A percentile compares a stretch with the other conserved stretches of the same genome.
Conservation (phyloP, 37 sponge, comb jelly and placozoan genomes). For the Dysidea cf. avara region DNA sequence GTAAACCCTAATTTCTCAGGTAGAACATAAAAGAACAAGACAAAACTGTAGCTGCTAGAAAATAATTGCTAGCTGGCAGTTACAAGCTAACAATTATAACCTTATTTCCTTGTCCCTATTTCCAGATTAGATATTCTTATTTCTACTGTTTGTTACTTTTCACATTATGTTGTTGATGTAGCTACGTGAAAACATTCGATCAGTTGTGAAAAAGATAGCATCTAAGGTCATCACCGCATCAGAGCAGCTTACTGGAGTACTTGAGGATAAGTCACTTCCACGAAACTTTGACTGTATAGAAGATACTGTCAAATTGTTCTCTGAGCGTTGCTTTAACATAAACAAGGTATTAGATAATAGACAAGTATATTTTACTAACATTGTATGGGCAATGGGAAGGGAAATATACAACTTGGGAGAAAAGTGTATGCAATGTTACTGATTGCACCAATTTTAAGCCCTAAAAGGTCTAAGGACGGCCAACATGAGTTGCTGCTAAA, state of each 20-base stretch:
- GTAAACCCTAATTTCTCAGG: too few relatives aligned
- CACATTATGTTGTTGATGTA: not conserved
- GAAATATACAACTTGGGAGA: too few relatives aligned
- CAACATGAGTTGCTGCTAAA: too few relatives aligned
- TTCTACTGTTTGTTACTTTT: not conserved
- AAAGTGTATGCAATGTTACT: too few relatives aligned
- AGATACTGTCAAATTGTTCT: constrained; percentile 7
- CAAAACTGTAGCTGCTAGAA: too few relatives aligned
- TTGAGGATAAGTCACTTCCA: constrained; percentile 5
- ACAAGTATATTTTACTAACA: not conserved
- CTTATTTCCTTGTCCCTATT: not conserved
- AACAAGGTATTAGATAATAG: constrained; percentile 1
- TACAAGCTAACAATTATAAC: too few relatives aligned
- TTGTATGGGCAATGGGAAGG: too few relatives aligned
- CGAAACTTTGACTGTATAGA: constrained; percentile 22
- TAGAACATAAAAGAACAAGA: too few relatives aligned
- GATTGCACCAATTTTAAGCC: too few relatives aligned
- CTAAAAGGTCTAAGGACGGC: too few relatives aligned
- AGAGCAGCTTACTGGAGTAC: too few relatives aligned
- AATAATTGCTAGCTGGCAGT: too few relatives aligned
- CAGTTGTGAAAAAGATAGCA: constrained; percentile 16
- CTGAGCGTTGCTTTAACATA: constrained; percentile 20
- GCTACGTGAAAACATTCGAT: constrained; percentile 22
- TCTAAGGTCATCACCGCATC: not conserved
- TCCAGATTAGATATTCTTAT: not conserved